Percentiles rank a stretch among this genome's conserved stretches.
phyloP scores from a whole-genome alignment of 2,113 vertebrate genomes.

The Hyperopisus bebe region DNA sequence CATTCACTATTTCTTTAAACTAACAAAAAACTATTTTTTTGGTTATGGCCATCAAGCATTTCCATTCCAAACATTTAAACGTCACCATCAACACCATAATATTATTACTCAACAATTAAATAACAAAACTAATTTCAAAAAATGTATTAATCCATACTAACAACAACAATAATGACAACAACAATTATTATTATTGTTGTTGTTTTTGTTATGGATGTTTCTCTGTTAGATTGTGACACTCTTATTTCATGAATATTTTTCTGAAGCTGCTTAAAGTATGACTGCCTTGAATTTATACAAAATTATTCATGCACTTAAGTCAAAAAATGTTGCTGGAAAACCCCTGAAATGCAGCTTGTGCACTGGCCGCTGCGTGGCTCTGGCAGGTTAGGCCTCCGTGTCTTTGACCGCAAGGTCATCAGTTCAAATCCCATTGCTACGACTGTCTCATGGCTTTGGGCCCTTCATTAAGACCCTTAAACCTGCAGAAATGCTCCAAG shows the following conservation, averaged over 20 bases:
- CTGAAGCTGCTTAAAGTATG: not conserved
- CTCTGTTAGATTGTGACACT: not conserved
- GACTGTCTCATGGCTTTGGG: not conserved
- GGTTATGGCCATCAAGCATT: not conserved
- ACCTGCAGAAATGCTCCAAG: not conserved
- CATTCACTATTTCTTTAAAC: not conserved
- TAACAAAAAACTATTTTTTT: not conserved
- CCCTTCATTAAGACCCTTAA: not conserved
- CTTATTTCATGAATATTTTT: not conserved
- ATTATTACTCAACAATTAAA: not conserved
- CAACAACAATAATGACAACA: not conserved
- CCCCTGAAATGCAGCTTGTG: not conserved
- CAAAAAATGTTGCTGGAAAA: not conserved
- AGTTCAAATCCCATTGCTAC: not conserved
- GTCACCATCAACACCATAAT: not conserved
- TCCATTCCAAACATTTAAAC: not conserved
- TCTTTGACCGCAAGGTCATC: not conserved
- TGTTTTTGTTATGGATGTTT: not conserved
- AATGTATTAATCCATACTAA: no score
- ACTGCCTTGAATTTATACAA: not conserved
- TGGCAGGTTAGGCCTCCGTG: not conserved
- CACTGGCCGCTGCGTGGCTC: not conserved
- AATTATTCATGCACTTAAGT: not conserved
- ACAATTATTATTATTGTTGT: not conserved
- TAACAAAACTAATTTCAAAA: not conserved